Conservation (phyloP, 2,797 vertebrate genomes). For the Morelia viridis region DNA sequence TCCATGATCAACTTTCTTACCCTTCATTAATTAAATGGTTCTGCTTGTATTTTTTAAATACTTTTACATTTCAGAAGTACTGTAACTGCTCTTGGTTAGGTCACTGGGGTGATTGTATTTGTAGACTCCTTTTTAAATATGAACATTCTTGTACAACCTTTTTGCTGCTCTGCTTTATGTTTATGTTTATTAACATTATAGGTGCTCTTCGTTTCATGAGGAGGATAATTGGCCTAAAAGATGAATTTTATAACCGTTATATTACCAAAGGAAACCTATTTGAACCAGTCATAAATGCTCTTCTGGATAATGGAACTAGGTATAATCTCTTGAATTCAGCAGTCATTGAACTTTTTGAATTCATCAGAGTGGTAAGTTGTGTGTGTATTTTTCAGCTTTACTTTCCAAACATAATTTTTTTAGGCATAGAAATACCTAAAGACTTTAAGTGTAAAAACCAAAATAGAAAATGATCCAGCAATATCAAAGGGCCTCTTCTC, state of each 20-base stretch:
- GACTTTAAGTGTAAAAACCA: background rate
- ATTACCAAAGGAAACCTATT: conserved; percentile 99
- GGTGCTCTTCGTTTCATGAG: conserved; percentile 98
- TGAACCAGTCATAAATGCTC: conserved; percentile 96
- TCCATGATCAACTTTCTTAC: background rate
- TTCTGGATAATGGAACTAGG: conserved; percentile 96
- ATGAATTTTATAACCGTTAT: conserved; percentile 98
- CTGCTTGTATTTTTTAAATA: background rate
- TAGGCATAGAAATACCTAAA: accelerated
- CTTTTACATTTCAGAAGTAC: background rate
- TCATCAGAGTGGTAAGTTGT: conserved; percentile 93
- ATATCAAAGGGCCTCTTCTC: background rate
- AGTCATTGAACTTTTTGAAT: conserved; percentile 96
- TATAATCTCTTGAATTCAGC: conserved; percentile 99
- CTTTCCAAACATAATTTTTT: background rate
- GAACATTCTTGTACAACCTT: background rate
- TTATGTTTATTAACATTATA: conserved; percentile 57
- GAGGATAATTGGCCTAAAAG: conserved; percentile 96
- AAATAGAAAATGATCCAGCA: background rate
- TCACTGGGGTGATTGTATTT: background rate
- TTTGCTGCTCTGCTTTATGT: background rate
- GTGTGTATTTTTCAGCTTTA: background rate
- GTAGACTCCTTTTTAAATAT: background rate
- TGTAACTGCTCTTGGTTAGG: background rate
- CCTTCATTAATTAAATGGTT: background rate